Evolutionary conservation across 2,113 vertebrate species (phyloP), one percentile per base, ranked within the genome.

Genomic region (Pachypanchax playfairii): DNA sequence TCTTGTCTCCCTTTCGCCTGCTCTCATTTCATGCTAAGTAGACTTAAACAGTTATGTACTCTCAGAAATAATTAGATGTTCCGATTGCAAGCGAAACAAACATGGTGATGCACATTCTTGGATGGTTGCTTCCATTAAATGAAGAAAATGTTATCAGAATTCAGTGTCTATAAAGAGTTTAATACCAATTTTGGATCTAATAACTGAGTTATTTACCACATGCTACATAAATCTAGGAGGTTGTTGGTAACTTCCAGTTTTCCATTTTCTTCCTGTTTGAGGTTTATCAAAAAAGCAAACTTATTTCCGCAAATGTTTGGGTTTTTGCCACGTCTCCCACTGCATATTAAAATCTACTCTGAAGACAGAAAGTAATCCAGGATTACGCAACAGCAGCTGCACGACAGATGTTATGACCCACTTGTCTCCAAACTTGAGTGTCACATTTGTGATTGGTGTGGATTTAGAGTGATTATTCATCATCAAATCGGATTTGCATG

Each of bases 381-480:
- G 8, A 28, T 87, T 85, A 75, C 20, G 31, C 70, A 77, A 79
- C 67, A 56, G 60, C 78, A 75, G 78, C 65, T 75, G 76, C 49
- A 38, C 1, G 43, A 24, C 80, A 78, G 80, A 83, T 85, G 83
- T 62, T 76, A 68, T 63, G 80, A 85, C 70, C 78, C 66, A 73
- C 67, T 85, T 82, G 47, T 78, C 60, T 72, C 63, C 57, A 60
- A 54, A 14, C 53, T 75, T 65, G 47, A 79, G 75, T 75, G 62
- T 65, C 65, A 59, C 63, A 4, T 31, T 29, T 26, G 39, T 75
- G 70, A 81, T 41, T 65, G 74, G 65, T 81, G 28, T 57, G 53
- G 77, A 65, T 79, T 83, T 65, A 61, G 53, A 60, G 46, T 42
- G 53, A 77, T 79, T 83, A 75, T 70, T 86, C 43, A 78, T 64